phyloP scores from a whole-genome alignment of 2,888 invertebrate species.

The Microchrysa polita region DNA sequence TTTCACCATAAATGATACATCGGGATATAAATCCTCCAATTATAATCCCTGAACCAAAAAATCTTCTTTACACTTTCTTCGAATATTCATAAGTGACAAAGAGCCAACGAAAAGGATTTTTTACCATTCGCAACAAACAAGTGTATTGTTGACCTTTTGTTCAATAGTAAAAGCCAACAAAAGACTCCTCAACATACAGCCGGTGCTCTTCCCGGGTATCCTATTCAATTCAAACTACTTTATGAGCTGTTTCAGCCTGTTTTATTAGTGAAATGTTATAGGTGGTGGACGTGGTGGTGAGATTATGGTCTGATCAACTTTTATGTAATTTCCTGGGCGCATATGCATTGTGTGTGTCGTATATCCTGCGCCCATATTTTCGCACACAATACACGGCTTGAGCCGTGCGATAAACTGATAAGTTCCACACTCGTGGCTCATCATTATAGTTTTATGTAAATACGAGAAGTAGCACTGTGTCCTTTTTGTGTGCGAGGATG shows the following conservation, averaged over 20 bases:
- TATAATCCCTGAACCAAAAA: too few species aligned
- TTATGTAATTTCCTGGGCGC: conserved; percentile 42
- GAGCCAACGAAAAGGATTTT: conserved; percentile 7
- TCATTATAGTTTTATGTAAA: background rate
- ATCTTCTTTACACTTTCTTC: conserved; percentile 28
- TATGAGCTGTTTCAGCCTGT: too few species aligned
- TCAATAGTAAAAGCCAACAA: background rate
- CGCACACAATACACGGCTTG: background rate
- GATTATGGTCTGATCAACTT: conserved; percentile 43
- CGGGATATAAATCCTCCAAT: too few species aligned
- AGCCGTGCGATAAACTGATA: conserved; percentile 31
- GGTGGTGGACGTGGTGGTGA: conserved; percentile 22
- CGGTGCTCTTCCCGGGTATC: background rate
- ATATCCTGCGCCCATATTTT: background rate
- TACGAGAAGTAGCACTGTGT: conserved; percentile 10
- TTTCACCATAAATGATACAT: too few species aligned
- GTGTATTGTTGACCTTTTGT: conserved; percentile 37
- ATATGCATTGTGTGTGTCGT: background rate
- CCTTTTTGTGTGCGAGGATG: conserved; percentile 28
- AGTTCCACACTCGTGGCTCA: conserved; percentile 2
- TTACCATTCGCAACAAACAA: background rate
- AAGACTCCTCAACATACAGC: background rate
- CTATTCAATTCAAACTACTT: conserved; percentile 8
- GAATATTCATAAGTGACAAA: conserved; percentile 25
- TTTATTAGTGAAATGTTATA: conserved; percentile 39